A percentile compares a stretch with the other conserved stretches of the same genome.
Conservation (phyloP, 2,888 invertebrate species). For the Tipula unca region DNA sequence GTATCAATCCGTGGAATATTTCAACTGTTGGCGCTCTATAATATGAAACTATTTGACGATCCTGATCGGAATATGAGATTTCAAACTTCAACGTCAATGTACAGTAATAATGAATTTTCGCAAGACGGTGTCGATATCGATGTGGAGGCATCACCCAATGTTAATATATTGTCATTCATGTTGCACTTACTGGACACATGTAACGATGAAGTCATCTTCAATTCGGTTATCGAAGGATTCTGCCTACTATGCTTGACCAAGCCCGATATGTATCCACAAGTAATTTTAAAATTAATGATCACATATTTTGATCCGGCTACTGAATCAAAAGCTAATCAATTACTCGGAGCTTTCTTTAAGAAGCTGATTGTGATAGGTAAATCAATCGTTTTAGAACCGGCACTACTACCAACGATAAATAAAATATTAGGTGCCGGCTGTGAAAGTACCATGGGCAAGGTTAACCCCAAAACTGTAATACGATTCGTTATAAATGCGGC, state of each 20-base stretch:
- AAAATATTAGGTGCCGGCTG: constrained; percentile 65
- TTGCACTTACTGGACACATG: constrained; percentile 38
- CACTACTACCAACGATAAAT: constrained; percentile 64
- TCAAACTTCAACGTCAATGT: constrained; percentile 30
- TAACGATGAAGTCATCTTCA: constrained; percentile 33
- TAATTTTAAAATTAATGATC: constrained; percentile 50
- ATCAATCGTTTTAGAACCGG: constrained; percentile 39
- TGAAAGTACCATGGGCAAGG: constrained; percentile 63
- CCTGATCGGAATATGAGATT: constrained; percentile 30
- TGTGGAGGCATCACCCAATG: constrained; percentile 22
- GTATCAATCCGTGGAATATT: constrained; percentile 37
- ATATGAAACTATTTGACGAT: constrained; percentile 35
- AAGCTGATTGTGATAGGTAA: constrained; percentile 34
- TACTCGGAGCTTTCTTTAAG: constrained; percentile 39
- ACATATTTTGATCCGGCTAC: constrained; percentile 77
- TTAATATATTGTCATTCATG: constrained; percentile 38
- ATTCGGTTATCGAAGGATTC: constrained; percentile 37
- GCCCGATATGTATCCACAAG: constrained; percentile 30
- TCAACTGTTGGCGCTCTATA: constrained; percentile 37
- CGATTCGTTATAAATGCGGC: constrained; percentile 69
- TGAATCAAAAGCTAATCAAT: constrained; percentile 38
- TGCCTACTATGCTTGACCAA: constrained; percentile 35
- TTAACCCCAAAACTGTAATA: constrained; percentile 65
- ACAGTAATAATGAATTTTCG: constrained; percentile 32
- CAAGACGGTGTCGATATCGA: neutral